These are phyloP conservation scores for Eustalomyia histrio DNA, from an alignment of 2,888 invertebrate genomes.

Conservation along the genomic window DNA sequence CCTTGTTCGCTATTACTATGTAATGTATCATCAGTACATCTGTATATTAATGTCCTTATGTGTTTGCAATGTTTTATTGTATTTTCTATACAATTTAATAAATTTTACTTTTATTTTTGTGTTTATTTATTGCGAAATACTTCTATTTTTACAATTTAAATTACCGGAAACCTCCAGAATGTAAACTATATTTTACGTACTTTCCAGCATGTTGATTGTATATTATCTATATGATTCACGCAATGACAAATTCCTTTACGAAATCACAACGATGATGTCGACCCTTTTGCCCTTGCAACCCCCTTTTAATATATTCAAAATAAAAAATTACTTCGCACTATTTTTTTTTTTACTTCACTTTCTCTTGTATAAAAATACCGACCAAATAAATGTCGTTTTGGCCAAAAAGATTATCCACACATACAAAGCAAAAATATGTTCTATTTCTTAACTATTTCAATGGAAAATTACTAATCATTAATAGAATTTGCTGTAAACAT, in stretches of 20 bases:
- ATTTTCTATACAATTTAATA: neutral
- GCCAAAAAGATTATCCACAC: neutral
- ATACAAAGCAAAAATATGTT: neutral
- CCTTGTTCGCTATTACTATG: constrained; percentile 64
- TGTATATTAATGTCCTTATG: constrained; percentile 32
- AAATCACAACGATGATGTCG: constrained; percentile 14
- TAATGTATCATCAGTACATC: constrained; percentile 56
- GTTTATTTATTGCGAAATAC: neutral
- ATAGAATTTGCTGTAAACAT: no score
- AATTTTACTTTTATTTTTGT: constrained; percentile 15
- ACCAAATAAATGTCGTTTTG: no score
- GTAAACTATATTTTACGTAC: constrained; percentile 12
- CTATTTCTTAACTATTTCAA: no score
- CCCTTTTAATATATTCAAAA: constrained; percentile 13
- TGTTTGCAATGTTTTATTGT: neutral
- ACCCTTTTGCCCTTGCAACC: constrained; percentile 50
- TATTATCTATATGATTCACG: constrained; percentile 53
- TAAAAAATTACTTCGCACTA: constrained; percentile 10
- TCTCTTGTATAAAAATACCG: no score
- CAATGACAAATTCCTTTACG: constrained; percentile 56
- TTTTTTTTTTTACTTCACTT: neutral
- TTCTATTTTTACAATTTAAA: constrained; percentile 8
- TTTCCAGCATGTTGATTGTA: constrained; percentile 41
- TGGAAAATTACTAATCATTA: no score
- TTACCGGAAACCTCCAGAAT: neutral